A percentile compares a stretch with the other conserved stretches of the same genome.
phyloP scores from a whole-genome alignment of 2,797 vertebrate species.

The Thalassophryne amazonica region DNA sequence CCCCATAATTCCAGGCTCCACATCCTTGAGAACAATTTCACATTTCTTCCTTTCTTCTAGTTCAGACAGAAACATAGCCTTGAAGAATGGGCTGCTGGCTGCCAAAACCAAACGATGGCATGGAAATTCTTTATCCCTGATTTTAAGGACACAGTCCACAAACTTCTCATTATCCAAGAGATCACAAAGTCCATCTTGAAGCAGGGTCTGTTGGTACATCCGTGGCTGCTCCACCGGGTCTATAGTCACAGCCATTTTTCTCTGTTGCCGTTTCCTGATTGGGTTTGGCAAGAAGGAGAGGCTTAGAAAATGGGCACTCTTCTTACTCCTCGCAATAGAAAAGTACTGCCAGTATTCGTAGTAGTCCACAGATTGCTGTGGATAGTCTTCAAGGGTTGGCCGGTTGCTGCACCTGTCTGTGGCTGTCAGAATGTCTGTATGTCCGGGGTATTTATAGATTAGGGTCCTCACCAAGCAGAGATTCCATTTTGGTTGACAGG shows the following conservation, averaged over 20 bases:
- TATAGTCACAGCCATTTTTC: constrained; percentile 85
- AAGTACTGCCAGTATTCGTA: constrained; percentile 50
- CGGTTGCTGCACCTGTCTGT: constrained; percentile 79
- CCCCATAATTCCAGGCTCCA: constrained; percentile 86
- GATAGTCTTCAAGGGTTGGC: constrained; percentile 24
- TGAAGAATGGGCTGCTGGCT: constrained; percentile 95
- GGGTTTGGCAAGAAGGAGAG: constrained; percentile 19
- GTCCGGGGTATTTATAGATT: constrained; percentile 85
- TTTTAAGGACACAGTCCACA: constrained; percentile 92
- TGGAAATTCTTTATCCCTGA: constrained; percentile 89
- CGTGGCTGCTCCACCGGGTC: constrained; percentile 89
- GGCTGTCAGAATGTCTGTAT: constrained; percentile 59
- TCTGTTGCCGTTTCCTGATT: constrained; percentile 28
- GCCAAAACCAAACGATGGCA: constrained; percentile 94
- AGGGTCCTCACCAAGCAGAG: constrained; percentile 66
- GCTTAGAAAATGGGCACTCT: constrained; percentile 35
- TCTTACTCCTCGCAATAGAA: constrained; percentile 27
- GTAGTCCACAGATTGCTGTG: constrained; percentile 26
- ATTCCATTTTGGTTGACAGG: constrained; percentile 71
- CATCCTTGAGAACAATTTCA: constrained; percentile 89
- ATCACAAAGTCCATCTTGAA: constrained; percentile 95
- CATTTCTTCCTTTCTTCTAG: constrained; percentile 86
- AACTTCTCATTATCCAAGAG: constrained; percentile 93
- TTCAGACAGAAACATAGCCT: constrained; percentile 91
- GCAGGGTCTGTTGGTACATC: constrained; percentile 95